phyloP scores from a whole-genome alignment of 2,113 vertebrate species.

The Galbula dea region DNA sequence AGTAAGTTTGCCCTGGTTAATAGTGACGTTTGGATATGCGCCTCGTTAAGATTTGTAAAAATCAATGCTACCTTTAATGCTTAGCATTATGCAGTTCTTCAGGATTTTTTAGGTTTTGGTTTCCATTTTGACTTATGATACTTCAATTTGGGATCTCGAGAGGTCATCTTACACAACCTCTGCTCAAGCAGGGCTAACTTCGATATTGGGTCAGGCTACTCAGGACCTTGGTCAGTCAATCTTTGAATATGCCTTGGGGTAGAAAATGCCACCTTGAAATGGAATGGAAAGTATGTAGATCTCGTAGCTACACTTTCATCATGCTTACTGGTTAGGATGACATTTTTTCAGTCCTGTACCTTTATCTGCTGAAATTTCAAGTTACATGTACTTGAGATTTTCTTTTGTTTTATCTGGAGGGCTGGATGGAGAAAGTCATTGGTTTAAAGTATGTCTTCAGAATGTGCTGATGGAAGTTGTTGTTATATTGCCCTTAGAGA shows the following conservation, averaged over 20 bases:
- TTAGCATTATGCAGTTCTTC: background rate
- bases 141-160: background rate
- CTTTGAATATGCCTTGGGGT: background rate
- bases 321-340: background rate
- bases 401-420: background rate
- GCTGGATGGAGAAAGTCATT: background rate
- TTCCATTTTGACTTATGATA: background rate
- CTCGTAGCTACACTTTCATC: background rate
- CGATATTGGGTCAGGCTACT: background rate
- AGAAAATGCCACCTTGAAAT: background rate
- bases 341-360: background rate
- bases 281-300: background rate
- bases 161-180: background rate
- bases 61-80: background rate
- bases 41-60: background rate
- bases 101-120: background rate
- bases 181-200: background rate
- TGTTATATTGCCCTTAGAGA: background rate
- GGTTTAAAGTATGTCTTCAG: background rate
- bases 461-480: background rate
- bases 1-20: constrained; percentile 59
- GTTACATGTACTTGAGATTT: background rate
- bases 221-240: background rate
- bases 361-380: background rate
- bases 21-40: background rate